Conservation (phyloP, 2,888 invertebrate genomes). For the Orchestes rusci region DNA sequence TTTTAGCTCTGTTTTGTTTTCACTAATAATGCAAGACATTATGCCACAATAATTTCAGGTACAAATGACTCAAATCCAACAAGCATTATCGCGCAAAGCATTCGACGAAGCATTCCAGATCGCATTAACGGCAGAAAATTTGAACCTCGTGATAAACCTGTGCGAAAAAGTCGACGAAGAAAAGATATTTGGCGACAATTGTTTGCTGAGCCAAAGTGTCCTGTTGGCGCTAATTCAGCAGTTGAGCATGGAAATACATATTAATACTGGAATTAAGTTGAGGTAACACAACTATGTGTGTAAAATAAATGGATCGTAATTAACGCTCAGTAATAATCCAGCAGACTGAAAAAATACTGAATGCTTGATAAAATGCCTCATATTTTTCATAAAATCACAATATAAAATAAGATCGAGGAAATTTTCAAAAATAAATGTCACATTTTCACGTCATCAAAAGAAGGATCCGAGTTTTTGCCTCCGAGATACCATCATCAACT, state of each 20-base stretch:
- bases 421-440: background rate
- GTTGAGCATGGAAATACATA: constrained; percentile 79
- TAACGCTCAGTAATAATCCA: background rate
- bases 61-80: constrained; percentile 62
- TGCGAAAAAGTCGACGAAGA: constrained; percentile 79
- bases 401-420: background rate
- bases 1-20: background rate
- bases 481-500: too few species aligned
- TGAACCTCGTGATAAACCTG: constrained; percentile 76
- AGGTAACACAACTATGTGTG: constrained; percentile 55
- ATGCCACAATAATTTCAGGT: constrained; percentile 38
- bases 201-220: constrained; percentile 79
- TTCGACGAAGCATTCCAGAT: constrained; percentile 84
- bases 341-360: background rate
- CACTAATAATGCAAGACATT: background rate
- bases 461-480: too few species aligned
- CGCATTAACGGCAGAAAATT: constrained; percentile 82
- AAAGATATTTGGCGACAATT: constrained; percentile 65
- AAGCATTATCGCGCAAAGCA: constrained; percentile 62
- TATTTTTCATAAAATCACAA: background rate
- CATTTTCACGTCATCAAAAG: too few species aligned
- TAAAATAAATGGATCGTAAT: background rate
- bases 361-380: background rate
- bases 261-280: constrained; percentile 75
- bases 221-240: constrained; percentile 91